Percentiles rank a stretch among this genome's conserved stretches.
Conservation (phyloP, 1,140 invertebrate species). For the Anastrepha obliqua region DNA sequence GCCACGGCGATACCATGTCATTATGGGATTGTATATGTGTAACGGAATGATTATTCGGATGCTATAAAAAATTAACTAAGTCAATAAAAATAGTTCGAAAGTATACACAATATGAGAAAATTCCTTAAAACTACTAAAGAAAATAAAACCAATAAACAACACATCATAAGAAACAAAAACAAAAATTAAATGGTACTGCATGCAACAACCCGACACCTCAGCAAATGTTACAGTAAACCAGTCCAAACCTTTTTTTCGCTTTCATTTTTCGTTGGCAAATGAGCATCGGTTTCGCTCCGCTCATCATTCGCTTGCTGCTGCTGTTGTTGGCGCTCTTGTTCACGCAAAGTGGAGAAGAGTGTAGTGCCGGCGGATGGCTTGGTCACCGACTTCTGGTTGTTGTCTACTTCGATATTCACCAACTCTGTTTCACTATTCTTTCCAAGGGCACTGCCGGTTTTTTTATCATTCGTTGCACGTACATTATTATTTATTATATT, state of each 20-base stretch:
- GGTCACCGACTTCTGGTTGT: constrained; percentile 57
- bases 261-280: constrained; percentile 42
- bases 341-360: constrained; percentile 77
- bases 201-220: constrained; percentile 24
- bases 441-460: constrained; percentile 31
- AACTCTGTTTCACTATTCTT: neutral
- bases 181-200: neutral
- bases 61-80: constrained; percentile 67
- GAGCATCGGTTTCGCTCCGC: constrained; percentile 34
- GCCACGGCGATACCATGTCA: constrained; percentile 83
- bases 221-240: constrained; percentile 27
- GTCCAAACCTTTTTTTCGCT: constrained; percentile 57
- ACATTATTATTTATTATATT: constrained; percentile 73
- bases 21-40: constrained; percentile 72
- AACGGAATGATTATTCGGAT: constrained; percentile 74
- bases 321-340: constrained; percentile 76
- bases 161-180: neutral
- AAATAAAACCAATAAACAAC: constrained; percentile 18
- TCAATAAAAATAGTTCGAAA: neutral
- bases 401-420: neutral
- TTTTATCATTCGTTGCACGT: constrained; percentile 54
- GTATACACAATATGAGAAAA: neutral
- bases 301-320: constrained; percentile 54
- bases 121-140: neutral
- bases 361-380: constrained; percentile 76